phyloP scores from a whole-genome alignment of 2,888 invertebrate genomes.

The Alcis repandata region DNA sequence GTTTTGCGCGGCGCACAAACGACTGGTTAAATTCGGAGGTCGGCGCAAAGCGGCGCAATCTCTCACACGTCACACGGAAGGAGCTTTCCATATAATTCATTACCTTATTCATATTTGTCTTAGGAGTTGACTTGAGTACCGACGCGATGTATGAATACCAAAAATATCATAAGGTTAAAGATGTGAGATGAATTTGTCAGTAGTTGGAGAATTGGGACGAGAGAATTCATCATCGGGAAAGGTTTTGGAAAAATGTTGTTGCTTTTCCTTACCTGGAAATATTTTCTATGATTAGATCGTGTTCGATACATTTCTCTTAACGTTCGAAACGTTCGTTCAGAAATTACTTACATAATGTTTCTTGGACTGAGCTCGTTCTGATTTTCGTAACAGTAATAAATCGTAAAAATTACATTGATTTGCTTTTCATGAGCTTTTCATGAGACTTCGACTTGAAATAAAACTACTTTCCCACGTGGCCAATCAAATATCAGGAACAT shows the following conservation, averaged over 20 bases:
- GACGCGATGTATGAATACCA: constrained; percentile 53
- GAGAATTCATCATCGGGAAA: constrained; percentile 32
- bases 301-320: constrained; percentile 14
- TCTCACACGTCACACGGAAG: constrained; percentile 82
- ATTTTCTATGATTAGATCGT: constrained; percentile 14
- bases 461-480: constrained; percentile 30
- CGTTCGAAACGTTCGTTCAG: background rate
- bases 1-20: constrained; percentile 81
- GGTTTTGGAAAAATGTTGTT: constrained; percentile 29
- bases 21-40: constrained; percentile 85
- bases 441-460: background rate
- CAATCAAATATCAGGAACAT: constrained; percentile 41
- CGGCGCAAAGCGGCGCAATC: constrained; percentile 84
- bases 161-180: constrained; percentile 49
- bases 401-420: background rate
- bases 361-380: background rate
- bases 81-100: constrained; percentile 85
- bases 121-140: constrained; percentile 72
- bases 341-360: constrained; percentile 4
- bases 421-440: background rate
- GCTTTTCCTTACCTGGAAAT: constrained; percentile 22
- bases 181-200: constrained; percentile 45
- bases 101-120: constrained; percentile 86
- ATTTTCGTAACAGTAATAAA: background rate
- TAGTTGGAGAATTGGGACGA: constrained; percentile 38